A percentile compares a stretch with the other conserved stretches of the same genome.
These are phyloP conservation scores for Siniperca undulata DNA, from an alignment of 2,797 vertebrate species.

Conservation along the genomic window DNA sequence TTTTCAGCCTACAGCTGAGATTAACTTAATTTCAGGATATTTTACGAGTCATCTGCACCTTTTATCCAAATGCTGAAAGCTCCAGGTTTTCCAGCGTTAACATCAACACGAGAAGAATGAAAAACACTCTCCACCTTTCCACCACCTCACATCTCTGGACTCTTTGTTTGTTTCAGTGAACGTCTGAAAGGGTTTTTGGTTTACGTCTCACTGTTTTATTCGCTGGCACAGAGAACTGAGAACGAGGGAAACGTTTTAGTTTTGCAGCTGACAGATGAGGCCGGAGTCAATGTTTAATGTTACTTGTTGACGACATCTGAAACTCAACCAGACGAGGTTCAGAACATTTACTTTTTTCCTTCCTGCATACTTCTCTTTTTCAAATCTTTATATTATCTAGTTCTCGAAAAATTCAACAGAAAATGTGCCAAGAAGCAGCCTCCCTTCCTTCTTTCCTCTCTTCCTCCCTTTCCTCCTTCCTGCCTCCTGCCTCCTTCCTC, in stretches of 20 bases:
- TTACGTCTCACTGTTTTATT: constrained; percentile 27
- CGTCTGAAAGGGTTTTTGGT: constrained; percentile 44
- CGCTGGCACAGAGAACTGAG: too few species aligned
- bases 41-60: too few species aligned
- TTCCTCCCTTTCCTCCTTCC: too few species aligned
- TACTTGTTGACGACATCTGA: not conserved
- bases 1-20: too few species aligned
- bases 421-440: too few species aligned
- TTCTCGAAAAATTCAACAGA: too few species aligned
- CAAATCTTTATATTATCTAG: too few species aligned
- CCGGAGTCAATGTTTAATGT: constrained; percentile 3
- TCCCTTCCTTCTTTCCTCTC: too few species aligned
- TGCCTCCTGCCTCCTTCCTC: too few species aligned
- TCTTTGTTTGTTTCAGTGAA: constrained; percentile 49
- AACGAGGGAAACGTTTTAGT: too few species aligned
- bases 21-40: too few species aligned
- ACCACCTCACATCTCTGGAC: constrained; percentile 49
- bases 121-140: constrained; percentile 37
- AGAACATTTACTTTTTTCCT: not conserved
- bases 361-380: too few species aligned
- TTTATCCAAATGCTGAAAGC: not conserved
- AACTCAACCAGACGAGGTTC: not conserved
- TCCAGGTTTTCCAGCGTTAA: constrained; percentile 21
- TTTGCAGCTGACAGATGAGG: constrained; percentile 9
- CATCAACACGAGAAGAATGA: constrained; percentile 40